Evolutionary conservation across 2,797 vertebrate genomes (phyloP), one percentile per base, ranked within the genome.

Genomic region (Myotis myotis): DNA sequence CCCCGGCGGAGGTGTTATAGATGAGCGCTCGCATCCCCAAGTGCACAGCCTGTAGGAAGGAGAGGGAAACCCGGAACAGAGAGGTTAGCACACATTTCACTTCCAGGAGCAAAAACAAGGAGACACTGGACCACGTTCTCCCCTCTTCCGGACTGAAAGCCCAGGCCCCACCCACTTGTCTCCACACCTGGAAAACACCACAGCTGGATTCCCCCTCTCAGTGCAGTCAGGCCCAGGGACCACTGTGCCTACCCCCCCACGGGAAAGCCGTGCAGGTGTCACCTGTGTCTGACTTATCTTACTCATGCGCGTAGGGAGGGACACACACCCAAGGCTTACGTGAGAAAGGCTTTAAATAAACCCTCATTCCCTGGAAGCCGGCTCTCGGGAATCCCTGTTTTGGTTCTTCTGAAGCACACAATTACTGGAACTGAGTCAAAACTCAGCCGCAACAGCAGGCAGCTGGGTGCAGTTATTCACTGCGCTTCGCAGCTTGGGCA

Each of bases 21-120:
- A 99, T 99, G 98, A 99, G 99, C 2, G 99, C 99, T 96, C 99
- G 98, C 99, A 99, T 99, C 92, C 99, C 99, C 0, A 99, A 99
- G 96, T 99, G 99, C 98, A 99, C 99, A 85, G 99, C 99, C 99
- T 99, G 97, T 17, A 79, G 80, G 51, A 25, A 0, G 38, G 1
- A 90, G 51, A 90, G 0, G 0, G 72, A 95, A 78, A 68, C 3
- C 13, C 60, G n/a, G 81, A 55, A 88, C 53, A 83, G 51, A 78
- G 53, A 62, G 33, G 36, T 82, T 60, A 91, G 71, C 22, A 2
- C 38, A 17, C 2, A 0, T 23, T 55, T 41, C 76, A 74, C 47
- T 51, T 85, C 17, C 2, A 30, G 44, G 23, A 84, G 17, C 53
- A 68, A 38, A 86, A 80, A 5, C 20, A 60, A 64, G 84, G 38